These are phyloP conservation scores for Myanophis thanlyinensis DNA, from an alignment of 2,113 vertebrate species.

Conservation along the genomic window DNA sequence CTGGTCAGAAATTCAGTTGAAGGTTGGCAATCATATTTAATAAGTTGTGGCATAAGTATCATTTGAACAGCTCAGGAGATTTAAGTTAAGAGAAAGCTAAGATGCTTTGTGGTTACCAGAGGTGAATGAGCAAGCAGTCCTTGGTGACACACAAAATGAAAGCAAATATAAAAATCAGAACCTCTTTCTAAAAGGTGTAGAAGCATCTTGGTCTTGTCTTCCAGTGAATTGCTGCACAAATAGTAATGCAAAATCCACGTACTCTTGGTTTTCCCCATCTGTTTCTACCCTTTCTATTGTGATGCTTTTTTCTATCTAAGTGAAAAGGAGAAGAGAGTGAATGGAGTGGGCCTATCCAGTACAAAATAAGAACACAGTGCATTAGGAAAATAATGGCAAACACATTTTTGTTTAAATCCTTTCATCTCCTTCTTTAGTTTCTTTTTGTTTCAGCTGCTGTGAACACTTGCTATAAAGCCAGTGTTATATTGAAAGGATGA, in stretches of 20 bases:
- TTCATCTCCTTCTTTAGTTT: constrained; percentile 49
- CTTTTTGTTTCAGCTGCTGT: constrained; percentile 55
- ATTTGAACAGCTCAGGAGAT: neutral
- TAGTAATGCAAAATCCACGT: constrained; percentile 38
- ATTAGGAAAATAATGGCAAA: constrained; percentile 45
- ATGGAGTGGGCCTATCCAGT: constrained; percentile 33
- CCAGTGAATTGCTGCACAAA: constrained; percentile 9
- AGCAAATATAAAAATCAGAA: constrained; percentile 4
- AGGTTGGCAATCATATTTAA: neutral
- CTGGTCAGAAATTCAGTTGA: neutral
- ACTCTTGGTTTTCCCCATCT: constrained; percentile 34
- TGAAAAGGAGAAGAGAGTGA: constrained; percentile 36
- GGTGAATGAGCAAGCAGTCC: neutral
- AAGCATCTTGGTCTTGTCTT: constrained; percentile 10
- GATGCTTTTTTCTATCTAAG: constrained; percentile 25
- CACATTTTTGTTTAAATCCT: constrained; percentile 60
- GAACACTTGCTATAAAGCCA: constrained; percentile 55
- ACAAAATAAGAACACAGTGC: constrained; percentile 26
- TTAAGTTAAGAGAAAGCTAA: constrained; percentile 3
- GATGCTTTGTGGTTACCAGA: constrained; percentile 6
- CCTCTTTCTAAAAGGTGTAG: neutral
- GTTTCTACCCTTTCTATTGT: constrained; percentile 46
- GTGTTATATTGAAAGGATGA: constrained; percentile 37
- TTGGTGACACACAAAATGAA: neutral
- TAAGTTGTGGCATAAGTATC: neutral